Conservation (phyloP, 92 coral and sea anemone species). For the Palythoa caribaeorum region DNA sequence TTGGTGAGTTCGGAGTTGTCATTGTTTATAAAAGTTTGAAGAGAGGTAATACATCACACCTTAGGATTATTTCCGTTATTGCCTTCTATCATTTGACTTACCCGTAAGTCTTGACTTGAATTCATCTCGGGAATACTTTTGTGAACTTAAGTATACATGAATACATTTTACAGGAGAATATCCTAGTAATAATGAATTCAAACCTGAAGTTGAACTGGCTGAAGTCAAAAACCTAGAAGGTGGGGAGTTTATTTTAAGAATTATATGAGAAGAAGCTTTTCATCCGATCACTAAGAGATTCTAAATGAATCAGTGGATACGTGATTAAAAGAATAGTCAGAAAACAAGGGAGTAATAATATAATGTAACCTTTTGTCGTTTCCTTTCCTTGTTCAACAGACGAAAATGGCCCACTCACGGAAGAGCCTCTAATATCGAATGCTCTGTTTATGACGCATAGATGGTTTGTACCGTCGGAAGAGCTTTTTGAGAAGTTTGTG, state of each 20-base stretch:
- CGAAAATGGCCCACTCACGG: slow-evolving; percentile 72
- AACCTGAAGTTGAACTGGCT: too few relatives aligned
- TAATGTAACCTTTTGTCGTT: not conserved
- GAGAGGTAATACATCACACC: slow-evolving; percentile 10
- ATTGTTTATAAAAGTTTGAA: not conserved
- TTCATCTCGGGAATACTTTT: too few relatives aligned
- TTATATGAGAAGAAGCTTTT: not conserved
- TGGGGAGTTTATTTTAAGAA: not conserved
- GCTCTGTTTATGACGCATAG: slow-evolving; percentile 87
- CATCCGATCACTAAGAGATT: not conserved
- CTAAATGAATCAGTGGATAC: not conserved
- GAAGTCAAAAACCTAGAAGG: not conserved
- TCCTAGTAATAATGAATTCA: too few relatives aligned
- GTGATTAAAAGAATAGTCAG: not conserved
- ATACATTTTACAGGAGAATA: too few relatives aligned
- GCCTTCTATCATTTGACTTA: not conserved
- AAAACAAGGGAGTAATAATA: not conserved
- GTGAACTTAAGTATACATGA: too few relatives aligned
- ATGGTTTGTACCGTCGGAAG: slow-evolving; percentile 93
- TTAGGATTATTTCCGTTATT: not conserved
- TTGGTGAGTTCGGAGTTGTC: slow-evolving; percentile 69
- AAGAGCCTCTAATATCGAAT: slow-evolving; percentile 81
- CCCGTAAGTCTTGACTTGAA: too few relatives aligned
- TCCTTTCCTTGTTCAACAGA: slow-evolving; percentile 50
- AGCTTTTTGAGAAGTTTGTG: slow-evolving; percentile 78